Base-by-base conservation (phyloP, 2,113 vertebrate species). In the Pollimyrus isidori region DNA sequence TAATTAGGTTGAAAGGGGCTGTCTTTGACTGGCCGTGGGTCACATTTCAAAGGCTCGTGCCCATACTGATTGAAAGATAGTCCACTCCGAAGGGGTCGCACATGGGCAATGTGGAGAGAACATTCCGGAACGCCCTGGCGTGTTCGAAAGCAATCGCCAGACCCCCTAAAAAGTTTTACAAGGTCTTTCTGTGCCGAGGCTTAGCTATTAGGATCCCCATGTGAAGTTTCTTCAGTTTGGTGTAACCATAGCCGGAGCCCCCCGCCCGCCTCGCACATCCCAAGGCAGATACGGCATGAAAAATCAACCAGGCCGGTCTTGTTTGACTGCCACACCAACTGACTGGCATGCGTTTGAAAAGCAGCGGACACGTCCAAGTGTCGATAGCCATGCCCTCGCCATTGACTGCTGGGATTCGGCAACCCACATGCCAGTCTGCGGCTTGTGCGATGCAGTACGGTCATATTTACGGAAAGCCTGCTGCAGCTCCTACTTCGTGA, bases 21-120 rank as follows among this genome's bases (percentile, higher is more conserved):
- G 95, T 94, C 95, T 94, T 95, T 92, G 93, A 94, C 89, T 91
- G 94, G 93, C 95, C 92, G 93, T 89, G 94, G 95, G 96, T 97
- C 95, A 88, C 92, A 96, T 97, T 97, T 97, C 96, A 97, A 97
- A 96, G 96, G 93, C 93, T 93, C 89, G 90, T 93, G 95, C 94
- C 95, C 95, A 93, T 92, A 92, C 94, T 95, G 95, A 96, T 95
- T 94, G 93, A 92, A 93, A 96, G 95, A 97, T 96, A 96, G 93
- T 88, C 91, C 89, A 90, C 91, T 92, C 46, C 65, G n/a, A 62
- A 87, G 65, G 89, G 86, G 88, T 91, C 87, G 48, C 90, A 86
- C 62, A 91, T 87, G 88, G 89, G 90, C 50, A 90, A 89, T 80
- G 85, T 86, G 90, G 89, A 89, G 90, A 90, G 88, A 89, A 89